Conservation (phyloP, 1,140 invertebrate species). For the Chironomus tepperi region DNA sequence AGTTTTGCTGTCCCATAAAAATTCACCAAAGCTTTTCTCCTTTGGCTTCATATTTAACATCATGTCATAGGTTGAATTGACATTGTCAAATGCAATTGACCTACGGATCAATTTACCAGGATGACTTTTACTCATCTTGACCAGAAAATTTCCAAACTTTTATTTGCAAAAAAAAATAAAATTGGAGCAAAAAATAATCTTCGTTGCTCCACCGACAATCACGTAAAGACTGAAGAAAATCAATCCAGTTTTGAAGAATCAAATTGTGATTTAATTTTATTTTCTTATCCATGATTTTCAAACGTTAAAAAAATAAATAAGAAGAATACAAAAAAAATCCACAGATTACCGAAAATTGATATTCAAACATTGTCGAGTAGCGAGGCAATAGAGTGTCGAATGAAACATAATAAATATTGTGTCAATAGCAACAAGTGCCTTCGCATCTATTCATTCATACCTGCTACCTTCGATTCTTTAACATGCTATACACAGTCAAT, state of each 20-base stretch:
- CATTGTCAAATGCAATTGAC: background rate
- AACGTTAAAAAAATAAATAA: background rate
- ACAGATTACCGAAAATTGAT: background rate
- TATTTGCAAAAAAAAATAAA: background rate
- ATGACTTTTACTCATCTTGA: background rate
- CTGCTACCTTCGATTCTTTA: background rate
- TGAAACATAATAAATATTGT: constrained; percentile 9
- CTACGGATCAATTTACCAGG: background rate
- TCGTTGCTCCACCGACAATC: background rate
- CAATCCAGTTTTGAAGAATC: too few species aligned
- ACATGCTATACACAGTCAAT: background rate
- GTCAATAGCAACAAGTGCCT: constrained; percentile 6
- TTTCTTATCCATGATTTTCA: background rate
- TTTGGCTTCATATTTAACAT: background rate
- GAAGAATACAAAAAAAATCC: background rate
- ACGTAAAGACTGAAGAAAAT: background rate
- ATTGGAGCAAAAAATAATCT: background rate
- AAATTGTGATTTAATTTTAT: too few species aligned
- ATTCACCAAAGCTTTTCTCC: background rate
- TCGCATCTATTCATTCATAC: background rate
- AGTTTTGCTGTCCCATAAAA: background rate
- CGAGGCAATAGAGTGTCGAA: background rate
- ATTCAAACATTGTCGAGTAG: background rate
- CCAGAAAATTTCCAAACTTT: background rate
- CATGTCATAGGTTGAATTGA: background rate